Evolutionary conservation across 2,113 vertebrate genomes (phyloP).

Genomic region (Sula dactylatra): DNA sequence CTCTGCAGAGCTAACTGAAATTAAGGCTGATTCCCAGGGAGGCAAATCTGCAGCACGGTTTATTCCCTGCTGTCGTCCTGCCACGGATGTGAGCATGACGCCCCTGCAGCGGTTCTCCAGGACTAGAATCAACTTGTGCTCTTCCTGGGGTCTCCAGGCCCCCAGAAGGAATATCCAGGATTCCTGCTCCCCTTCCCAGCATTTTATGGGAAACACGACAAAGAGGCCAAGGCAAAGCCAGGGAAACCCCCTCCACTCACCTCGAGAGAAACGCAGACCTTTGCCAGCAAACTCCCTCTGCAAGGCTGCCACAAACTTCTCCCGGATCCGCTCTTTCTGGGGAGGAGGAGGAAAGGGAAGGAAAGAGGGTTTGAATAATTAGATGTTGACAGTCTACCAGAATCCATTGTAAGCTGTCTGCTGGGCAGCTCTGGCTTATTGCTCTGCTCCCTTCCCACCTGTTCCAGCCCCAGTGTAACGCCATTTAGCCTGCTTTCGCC

Average conservation of each 20-base stretch:
- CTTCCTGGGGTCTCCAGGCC: neutral
- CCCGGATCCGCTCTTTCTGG: slow-evolving; percentile 93
- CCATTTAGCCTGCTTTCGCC: neutral
- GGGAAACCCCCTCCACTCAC: slow-evolving; percentile 66
- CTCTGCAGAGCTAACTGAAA: neutral
- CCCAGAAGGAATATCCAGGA: neutral
- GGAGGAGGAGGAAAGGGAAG: neutral
- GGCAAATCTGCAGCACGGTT: neutral
- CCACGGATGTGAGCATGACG: accelerated
- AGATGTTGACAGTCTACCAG: neutral
- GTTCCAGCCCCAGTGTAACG: neutral
- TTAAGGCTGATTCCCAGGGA: neutral
- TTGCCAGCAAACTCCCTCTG: slow-evolving; percentile 94
- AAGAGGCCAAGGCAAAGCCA: neutral
- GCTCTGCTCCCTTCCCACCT: neutral
- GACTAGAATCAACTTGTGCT: neutral
- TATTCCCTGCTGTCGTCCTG: neutral
- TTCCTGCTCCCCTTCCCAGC: neutral
- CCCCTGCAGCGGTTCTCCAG: neutral
- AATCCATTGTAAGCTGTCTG: neutral
- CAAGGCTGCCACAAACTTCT: slow-evolving; percentile 94
- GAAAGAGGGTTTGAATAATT: neutral
- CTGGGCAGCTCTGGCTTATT: neutral
- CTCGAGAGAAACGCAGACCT: slow-evolving; percentile 91
- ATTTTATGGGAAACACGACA: neutral